phyloP scores from a whole-genome alignment of 2,797 vertebrate genomes.

The Parauchenoglanis punctatus region DNA sequence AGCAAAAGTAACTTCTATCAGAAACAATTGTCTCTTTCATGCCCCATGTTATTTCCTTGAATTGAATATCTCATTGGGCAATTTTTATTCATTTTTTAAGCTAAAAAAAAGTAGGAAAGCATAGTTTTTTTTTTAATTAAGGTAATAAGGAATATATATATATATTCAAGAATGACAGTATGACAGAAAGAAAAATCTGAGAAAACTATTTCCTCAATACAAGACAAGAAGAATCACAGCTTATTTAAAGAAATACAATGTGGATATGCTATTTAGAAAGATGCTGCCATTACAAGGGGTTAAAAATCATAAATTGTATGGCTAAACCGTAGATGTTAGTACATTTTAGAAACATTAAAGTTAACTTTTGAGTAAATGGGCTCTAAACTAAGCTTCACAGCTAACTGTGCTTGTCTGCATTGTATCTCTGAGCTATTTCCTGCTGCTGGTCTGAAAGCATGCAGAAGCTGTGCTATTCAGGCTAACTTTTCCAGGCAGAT shows the following conservation, averaged over 20 bases:
- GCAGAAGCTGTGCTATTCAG: slow-evolving; percentile 13
- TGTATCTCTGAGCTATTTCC: neutral
- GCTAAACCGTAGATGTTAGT: neutral
- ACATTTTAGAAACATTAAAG: neutral
- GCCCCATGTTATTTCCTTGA: too few relatives aligned
- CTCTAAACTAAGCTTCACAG: neutral
- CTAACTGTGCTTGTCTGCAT: neutral
- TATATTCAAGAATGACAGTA: neutral
- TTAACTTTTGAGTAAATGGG: neutral
- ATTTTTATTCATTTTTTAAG: too few relatives aligned
- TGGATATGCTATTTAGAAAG: neutral
- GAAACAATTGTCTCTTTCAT: too few relatives aligned
- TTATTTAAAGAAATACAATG: neutral
- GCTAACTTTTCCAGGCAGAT: slow-evolving; percentile 20
- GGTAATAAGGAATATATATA: neutral
- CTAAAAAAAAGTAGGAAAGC: too few relatives aligned
- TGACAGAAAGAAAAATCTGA: neutral
- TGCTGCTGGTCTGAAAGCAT: slow-evolving; percentile 21
- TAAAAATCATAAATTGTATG: neutral
- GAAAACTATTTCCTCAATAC: neutral
- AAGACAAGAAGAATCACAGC: neutral
- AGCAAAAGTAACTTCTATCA: too few relatives aligned
- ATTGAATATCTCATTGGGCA: too few relatives aligned
- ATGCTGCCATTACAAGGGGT: neutral
- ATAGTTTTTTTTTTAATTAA: neutral